Percentiles rank a stretch among this genome's conserved stretches.
Evolutionary conservation across 2,888 invertebrate species (phyloP).

Genomic region (Axea sp.): DNA sequence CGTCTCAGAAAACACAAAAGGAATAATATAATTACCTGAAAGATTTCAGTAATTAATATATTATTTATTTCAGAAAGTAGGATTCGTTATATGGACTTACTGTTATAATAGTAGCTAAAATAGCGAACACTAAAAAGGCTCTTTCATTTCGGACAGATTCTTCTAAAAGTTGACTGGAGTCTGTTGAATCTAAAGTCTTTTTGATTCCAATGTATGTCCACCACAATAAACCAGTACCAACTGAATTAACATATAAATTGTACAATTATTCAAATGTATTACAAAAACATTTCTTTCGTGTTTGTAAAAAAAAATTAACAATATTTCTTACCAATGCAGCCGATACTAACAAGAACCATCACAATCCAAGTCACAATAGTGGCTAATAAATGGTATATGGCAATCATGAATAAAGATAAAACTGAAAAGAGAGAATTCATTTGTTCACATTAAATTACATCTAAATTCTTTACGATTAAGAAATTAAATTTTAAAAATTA

Average conservation of each 20-base stretch:
- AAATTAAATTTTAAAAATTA: too few species aligned
- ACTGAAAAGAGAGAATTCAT: too few species aligned
- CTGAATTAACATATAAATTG: too few species aligned
- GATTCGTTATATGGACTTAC: constrained; percentile 80
- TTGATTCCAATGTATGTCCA: constrained; percentile 91
- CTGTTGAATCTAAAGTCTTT: constrained; percentile 82
- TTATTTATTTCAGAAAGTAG: too few species aligned
- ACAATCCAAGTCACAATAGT: constrained; percentile 50
- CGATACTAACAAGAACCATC: constrained; percentile 67
- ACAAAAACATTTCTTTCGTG: too few species aligned
- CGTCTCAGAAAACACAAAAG: constrained; percentile 89
- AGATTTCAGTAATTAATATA: constrained; percentile 28
- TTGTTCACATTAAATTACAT: too few species aligned
- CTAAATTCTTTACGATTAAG: too few species aligned
- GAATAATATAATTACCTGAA: constrained; percentile 85
- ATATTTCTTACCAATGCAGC: constrained; percentile 83
- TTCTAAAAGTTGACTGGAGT: constrained; percentile 81
- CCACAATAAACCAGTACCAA: constrained; percentile 90
- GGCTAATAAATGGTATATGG: constrained; percentile 82
- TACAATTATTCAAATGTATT: too few species aligned
- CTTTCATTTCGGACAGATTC: constrained; percentile 92
- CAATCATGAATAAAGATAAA: constrained; percentile 89
- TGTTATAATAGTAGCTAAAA: constrained; percentile 92
- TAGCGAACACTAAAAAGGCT: constrained; percentile 91
- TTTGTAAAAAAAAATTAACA: too few species aligned